phyloP scores from a whole-genome alignment of 2,113 vertebrate genomes.

The Microtus oregoni region DNA sequence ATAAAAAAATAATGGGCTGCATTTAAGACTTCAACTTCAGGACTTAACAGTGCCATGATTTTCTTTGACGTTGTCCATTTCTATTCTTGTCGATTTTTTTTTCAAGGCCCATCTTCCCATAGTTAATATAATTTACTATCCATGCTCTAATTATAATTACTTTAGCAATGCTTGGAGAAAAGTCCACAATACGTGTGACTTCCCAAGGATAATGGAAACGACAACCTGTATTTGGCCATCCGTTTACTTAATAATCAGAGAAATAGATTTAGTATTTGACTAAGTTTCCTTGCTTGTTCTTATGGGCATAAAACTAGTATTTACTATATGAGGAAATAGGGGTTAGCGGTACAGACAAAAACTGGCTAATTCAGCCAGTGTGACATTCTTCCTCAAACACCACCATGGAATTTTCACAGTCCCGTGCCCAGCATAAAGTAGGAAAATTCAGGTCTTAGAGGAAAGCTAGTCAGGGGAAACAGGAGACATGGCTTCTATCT shows the following conservation, averaged over 20 bases:
- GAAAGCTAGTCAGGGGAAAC: background rate
- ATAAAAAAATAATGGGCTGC: background rate
- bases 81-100: background rate
- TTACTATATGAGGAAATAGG: background rate
- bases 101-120: background rate
- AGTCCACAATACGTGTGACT: background rate
- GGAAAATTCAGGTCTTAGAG: background rate
- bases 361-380: rapidly evolving
- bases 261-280: background rate
- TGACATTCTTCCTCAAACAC: background rate
- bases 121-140: background rate
- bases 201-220: background rate
- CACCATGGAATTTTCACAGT: too few relatives aligned
- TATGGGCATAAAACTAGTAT: rapidly evolving
- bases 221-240: background rate
- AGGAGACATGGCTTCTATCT: too few relatives aligned
- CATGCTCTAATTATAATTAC: too few relatives aligned
- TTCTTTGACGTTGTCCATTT: background rate
- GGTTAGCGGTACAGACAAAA: background rate
- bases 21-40: background rate
- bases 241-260: background rate
- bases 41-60: background rate
- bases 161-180: background rate
- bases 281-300: background rate
- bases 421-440: background rate